These are phyloP conservation scores for Poecilia wingei DNA, from an alignment of 2,797 vertebrate species.

Conservation along the genomic window DNA sequence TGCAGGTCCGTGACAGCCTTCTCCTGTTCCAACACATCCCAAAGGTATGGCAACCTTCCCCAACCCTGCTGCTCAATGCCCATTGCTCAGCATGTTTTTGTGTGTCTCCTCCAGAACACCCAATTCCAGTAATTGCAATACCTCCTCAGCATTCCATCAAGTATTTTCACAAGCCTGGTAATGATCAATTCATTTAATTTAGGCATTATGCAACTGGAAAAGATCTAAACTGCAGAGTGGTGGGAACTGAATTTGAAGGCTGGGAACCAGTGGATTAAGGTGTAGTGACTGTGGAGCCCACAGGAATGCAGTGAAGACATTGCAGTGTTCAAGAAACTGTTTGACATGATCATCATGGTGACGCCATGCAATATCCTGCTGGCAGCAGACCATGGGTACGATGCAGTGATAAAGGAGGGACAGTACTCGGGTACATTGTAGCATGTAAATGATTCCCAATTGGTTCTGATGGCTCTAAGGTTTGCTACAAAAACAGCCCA, in stretches of 20 bases:
- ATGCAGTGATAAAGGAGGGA: neutral
- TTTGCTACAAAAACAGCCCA: neutral
- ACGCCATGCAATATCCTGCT: neutral
- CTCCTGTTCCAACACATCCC: neutral
- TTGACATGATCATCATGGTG: neutral
- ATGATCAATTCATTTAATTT: neutral
- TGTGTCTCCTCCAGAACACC: neutral
- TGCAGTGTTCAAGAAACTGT: neutral
- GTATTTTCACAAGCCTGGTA: neutral
- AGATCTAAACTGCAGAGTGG: neutral
- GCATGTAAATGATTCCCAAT: neutral
- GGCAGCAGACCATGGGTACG: neutral
- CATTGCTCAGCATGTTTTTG: neutral
- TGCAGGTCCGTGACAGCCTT: neutral
- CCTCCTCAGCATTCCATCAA: neutral
- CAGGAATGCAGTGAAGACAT: neutral
- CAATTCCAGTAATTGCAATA: neutral
- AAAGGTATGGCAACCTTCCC: neutral
- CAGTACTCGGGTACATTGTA: neutral
- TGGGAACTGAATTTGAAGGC: neutral
- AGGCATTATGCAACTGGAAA: neutral
- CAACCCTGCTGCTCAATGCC: neutral
- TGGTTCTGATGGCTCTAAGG: neutral
- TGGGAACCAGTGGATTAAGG: neutral
- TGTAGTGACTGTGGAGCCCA: neutral